Percentiles rank a stretch among this genome's conserved stretches.
Evolutionary conservation across 2,888 invertebrate species (phyloP).

Genomic region (Pristionchus fissidentatus): DNA sequence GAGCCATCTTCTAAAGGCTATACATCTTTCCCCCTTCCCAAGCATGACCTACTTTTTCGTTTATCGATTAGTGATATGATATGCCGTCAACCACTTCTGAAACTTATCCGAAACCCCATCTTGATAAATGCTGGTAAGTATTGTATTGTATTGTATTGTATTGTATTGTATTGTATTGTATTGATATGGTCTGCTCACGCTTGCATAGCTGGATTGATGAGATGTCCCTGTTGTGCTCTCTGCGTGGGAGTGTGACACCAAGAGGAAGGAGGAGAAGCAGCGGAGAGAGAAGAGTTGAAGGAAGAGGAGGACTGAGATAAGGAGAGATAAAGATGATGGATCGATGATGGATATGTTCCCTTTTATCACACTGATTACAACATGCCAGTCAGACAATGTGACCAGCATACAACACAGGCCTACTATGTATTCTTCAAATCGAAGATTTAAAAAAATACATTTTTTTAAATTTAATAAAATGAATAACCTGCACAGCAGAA

Average conservation of each 20-base stretch:
- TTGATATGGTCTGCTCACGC: constrained; percentile 11
- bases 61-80: too few relatives aligned
- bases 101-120: too few relatives aligned
- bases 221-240: constrained; percentile 49
- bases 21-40: too few relatives aligned
- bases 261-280: constrained; percentile 63
- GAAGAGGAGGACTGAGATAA: constrained; percentile 70
- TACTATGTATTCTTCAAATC: too few relatives aligned
- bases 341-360: background rate
- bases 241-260: constrained; percentile 62
- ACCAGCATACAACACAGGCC: too few relatives aligned
- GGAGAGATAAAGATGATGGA: constrained; percentile 35
- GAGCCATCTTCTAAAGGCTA: too few relatives aligned
- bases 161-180: background rate
- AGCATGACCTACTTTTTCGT: too few relatives aligned
- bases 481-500: constrained; percentile 56
- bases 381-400: too few relatives aligned
- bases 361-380: background rate
- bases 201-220: constrained; percentile 42
- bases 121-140: too few relatives aligned
- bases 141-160: background rate
- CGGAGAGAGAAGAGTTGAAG: constrained; percentile 72
- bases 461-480: too few relatives aligned
- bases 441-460: too few relatives aligned
- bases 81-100: too few relatives aligned